Base-by-base conservation (phyloP, 2,888 invertebrate genomes). In the Zeuzera pyrina region DNA sequence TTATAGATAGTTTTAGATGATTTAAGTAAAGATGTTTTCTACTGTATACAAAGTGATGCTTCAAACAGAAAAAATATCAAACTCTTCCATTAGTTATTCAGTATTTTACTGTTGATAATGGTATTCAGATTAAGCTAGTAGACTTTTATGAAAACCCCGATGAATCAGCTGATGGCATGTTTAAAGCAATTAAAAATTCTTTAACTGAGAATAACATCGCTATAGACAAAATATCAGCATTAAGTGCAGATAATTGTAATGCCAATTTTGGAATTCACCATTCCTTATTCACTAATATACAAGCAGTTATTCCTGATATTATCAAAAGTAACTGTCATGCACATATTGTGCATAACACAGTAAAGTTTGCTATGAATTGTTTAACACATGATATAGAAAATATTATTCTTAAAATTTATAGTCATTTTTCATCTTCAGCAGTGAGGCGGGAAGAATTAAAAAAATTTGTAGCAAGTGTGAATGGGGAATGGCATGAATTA, bases 241-340 rank as follows among this genome's bases (percentile, higher is more conserved):
- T 60, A 7, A 61, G 57, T 46, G 57, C 57, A 30, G 55, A 57
- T 31, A 56, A 58, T 39, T 41, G 38, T 4, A 60, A 58, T 47
- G 42, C 53, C n/a, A 57, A 57, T 54, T 57, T 53, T 50, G 45
- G 42, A 3, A 15, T 38, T 12, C 10, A 50, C 29, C 46, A 49
- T 31, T 52, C 45, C n/a, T 41, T 49, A 29, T 52, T 22, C 12
- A 49, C 36, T 30, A 50, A 49, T 34, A 48, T 51, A 10, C 22
- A 23, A 43, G 10, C 41, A 12, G 29, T 39, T 7, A 43, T 45
- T 8, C 45, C 50, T 10, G 21, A 43, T 33, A 30, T 40, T 5
- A 24, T 43, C 21, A 45, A 51, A 32, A 49, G 48, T 1, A 49
- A 49, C 35, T 49, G 47, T 43, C 48, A 47, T 42, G 47, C 49